A percentile compares a stretch with the other conserved stretches of the same genome.
phyloP scores from a whole-genome alignment of 2,113 vertebrate genomes.

The Elaphurus davidianus region DNA sequence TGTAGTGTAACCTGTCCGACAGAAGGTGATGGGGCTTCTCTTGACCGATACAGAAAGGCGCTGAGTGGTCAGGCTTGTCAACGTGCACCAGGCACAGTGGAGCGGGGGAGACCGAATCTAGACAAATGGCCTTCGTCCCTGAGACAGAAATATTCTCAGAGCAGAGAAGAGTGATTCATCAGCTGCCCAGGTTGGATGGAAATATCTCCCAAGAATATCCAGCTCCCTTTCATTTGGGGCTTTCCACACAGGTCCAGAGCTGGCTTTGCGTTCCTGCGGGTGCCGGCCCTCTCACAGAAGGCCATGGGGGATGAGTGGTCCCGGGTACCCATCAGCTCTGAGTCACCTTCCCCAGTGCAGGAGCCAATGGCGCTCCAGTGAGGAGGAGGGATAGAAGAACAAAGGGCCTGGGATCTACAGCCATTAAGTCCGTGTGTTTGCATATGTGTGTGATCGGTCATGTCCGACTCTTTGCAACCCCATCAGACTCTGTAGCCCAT shows the following conservation, averaged over 20 bases:
- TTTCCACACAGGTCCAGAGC: not conserved
- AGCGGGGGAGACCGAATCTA: not conserved
- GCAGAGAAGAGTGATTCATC: conserved; percentile 38
- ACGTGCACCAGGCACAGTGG: not conserved
- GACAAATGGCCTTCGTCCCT: not conserved
- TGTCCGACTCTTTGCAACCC: not conserved
- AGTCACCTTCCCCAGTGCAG: not conserved
- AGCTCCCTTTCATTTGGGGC: not conserved
- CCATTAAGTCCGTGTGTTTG: not conserved
- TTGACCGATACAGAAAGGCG: not conserved
- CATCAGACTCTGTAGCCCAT: not conserved
- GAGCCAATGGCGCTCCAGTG: not conserved
- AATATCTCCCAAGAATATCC: not conserved
- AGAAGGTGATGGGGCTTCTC: not conserved
- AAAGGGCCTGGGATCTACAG: not conserved
- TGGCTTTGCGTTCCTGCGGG: not conserved
- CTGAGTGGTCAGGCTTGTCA: not conserved
- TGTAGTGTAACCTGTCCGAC: not conserved
- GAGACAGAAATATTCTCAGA: conserved; percentile 42
- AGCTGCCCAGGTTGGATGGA: not conserved
- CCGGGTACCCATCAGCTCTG: not conserved
- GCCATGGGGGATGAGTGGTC: not conserved
- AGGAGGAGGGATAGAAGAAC: not conserved
- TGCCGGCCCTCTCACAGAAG: too few relatives aligned
- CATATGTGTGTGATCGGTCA: fast-evolving